Evolutionary conservation across 2,888 invertebrate genomes (phyloP).

Genomic region (Agapostemon virescens): DNA sequence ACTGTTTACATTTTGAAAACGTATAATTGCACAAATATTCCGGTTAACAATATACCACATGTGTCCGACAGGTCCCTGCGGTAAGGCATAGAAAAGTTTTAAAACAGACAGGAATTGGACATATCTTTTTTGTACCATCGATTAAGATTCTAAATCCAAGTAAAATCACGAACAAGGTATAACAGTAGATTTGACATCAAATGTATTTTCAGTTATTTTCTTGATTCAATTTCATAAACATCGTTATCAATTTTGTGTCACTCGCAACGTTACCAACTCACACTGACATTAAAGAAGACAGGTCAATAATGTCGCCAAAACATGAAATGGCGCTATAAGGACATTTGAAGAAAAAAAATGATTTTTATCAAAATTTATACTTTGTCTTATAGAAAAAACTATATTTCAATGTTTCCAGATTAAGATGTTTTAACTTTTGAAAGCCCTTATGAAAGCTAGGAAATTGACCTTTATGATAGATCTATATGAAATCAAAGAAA

Average conservation of each 20-base stretch:
- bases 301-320: no score
- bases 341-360: no score
- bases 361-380: no score
- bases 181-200: neutral
- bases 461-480: no score
- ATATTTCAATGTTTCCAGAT: no score
- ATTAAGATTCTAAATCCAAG: neutral
- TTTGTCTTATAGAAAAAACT: no score
- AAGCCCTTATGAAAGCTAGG: no score
- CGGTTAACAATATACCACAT: conserved; percentile 5
- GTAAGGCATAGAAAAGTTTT: neutral
- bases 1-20: conserved; percentile 39
- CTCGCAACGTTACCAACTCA: no score
- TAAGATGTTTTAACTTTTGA: no score
- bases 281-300: no score
- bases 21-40: conserved; percentile 37
- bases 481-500: no score
- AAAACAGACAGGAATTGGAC: neutral
- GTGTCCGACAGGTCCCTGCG: conserved; percentile 34
- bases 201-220: conserved; percentile 1
- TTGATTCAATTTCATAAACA: neutral
- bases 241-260: neutral
- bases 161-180: neutral
- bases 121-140: neutral
- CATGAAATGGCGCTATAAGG: no score